Base-by-base conservation (phyloP, 2,113 vertebrate species). In the Esox niger region DNA sequence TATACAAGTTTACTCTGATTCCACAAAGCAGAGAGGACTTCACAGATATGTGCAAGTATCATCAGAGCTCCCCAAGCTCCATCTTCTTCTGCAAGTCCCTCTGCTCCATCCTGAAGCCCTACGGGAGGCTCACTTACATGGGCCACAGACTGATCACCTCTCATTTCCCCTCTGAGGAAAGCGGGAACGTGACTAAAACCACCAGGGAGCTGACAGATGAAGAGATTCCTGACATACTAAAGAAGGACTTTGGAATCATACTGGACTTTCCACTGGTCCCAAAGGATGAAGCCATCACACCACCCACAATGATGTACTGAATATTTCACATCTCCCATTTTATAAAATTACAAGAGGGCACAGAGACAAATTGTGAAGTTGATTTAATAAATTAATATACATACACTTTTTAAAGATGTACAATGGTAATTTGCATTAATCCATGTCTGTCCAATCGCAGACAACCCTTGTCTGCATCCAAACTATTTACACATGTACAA, bases 371-470 rank as follows among this genome's bases (percentile, higher is more conserved):
- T 77, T 94, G 93, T 95, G 92, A 94, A 91, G 92, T 93, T 93
- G 91, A 96, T 98, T 98, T 97, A 98, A 99, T 99, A 99, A 99
- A 97, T 99, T 98, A 94, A 95, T 93, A 95, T 94, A 95, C 92
- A 95, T 94, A 88, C 77, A 94, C 76, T 84, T 85, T 82, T 79
- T n/a, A n/a, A 94, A 94, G 93, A 96, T 97, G 93, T 95, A 96
- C 95, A 98, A 94, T 92, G 93, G 91, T 94, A 92, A 94, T 94
- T n/a, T 82, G 80, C 87, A 93, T 93, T 88, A 91, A 93, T 95
- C 88, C 91, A 88, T 81, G 87, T 90, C 87, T 56, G 81, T 87
- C 65, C 77, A 84, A 87, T 81, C 85, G 88, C 87, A 84, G 84
- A 90, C 85, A 82, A 89, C 89, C 91, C n/a, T 80, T 83, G 90